Base-by-base conservation (phyloP, 1,140 invertebrate species). In the Zaprionus tsacasi region DNA sequence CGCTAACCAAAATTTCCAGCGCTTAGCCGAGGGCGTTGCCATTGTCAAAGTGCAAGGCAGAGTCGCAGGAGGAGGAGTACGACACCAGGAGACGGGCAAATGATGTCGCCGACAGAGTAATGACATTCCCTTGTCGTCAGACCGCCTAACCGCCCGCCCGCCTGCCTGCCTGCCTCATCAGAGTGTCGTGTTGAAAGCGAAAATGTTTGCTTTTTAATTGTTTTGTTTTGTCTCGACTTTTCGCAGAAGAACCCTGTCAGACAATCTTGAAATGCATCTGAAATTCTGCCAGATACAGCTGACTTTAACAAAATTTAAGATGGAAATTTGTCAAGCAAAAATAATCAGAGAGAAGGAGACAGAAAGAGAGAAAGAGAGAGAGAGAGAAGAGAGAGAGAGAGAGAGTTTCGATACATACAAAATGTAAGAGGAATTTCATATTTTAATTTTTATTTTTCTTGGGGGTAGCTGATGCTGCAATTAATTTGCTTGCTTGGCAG, bases 1-100 rank as follows among this genome's bases (percentile, higher is more conserved):
- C 74, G 71, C 58, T 88, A 79, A 73, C 85, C 71, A 76, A 89
- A 89, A 89, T 83, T 81, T 76, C 68, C 54, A 52, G 54, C 65
- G 74, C 74, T 74, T 52, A 66, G 76, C 33, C 64, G 40, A 76
- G 81, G 77, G 60, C 75, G 68, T 81, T 77, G 78, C 60, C 82
- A 79, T 81, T 87, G 76, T 86, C 70, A 73, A 57, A 86, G 82
- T 78, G 82, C 82, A 85, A 45, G 40, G 40, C 65, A 58, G 52
- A 82, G 70, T 67, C 54, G 65, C 63, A 52, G 35, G 27, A 59
- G 61, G 40, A 64, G 35, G 33, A 57, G 4, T 35, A 57, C 30
- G 68, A 21, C 21, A 15, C 54, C 15, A 45, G 15, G 45, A 52
- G 40, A 45, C 48, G 67, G 40, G 61, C 55, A 72, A 72, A 70